Conservation (phyloP, 2,797 vertebrate species). For the Parambassis ranga region DNA sequence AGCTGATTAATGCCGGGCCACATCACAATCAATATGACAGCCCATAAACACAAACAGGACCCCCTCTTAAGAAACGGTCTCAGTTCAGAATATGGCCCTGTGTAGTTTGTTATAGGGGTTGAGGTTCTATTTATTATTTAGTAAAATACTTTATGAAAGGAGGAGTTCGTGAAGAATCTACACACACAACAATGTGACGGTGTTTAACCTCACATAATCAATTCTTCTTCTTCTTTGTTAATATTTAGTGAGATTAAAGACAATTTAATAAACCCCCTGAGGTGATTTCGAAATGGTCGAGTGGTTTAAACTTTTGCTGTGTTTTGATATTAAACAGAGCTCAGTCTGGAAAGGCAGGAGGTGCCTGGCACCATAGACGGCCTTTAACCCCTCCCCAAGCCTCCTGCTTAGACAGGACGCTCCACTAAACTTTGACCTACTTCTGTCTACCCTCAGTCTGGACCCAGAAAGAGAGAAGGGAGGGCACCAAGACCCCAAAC, state of each 20-base stretch:
- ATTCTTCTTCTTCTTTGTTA: background rate
- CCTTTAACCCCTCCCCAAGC: slow-evolving; percentile 35
- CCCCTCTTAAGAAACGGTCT: background rate
- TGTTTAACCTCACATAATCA: no score
- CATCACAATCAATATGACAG: background rate
- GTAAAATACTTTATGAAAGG: no score
- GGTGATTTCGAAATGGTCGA: background rate
- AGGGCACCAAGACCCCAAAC: slow-evolving; percentile 31
- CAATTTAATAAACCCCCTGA: no score
- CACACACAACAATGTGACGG: no score
- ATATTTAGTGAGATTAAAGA: no score
- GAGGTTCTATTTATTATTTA: no score
- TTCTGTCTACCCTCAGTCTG: slow-evolving; percentile 58
- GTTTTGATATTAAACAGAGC: background rate
- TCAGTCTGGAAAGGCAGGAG: background rate
- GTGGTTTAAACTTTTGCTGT: background rate
- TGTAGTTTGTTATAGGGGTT: no score
- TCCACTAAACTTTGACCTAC: slow-evolving; percentile 78
- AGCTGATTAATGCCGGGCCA: background rate
- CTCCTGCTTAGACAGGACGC: slow-evolving; percentile 70
- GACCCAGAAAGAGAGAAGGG: background rate
- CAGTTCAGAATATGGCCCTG: no score
- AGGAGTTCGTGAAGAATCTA: no score
- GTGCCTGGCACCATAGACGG: slow-evolving; percentile 11
- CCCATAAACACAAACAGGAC: background rate